Evolutionary conservation across 2,888 invertebrate genomes (phyloP), one percentile per base, ranked within the genome.

Genomic region (Dioctria rufipes): DNA sequence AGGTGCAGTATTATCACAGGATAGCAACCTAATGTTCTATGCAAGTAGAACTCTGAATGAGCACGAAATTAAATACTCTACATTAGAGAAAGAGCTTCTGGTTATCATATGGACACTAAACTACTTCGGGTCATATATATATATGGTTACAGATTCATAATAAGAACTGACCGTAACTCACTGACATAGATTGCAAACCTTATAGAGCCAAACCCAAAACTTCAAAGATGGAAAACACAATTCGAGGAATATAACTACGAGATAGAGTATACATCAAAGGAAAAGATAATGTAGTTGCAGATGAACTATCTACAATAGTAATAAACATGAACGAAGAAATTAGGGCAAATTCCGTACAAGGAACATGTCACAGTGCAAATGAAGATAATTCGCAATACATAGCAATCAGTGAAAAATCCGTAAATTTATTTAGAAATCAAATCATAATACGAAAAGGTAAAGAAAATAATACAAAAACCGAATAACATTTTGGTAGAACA

Each of bases 1-100:
- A 58, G 84, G 83, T 25, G 83, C 83, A 25, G 83, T 83, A 5
- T 77, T 83, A 3, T 81, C 78, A 8, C 83, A 83, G 80, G 65
- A 80, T 6, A 51, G 65, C 60, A 78, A 82, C 37, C 83, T 25
- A 25, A 25, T 25, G 2, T 25, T 0, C 25, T 25, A 25, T 2
- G 25, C 2, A 25, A 25, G 25, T 81, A 13, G 83, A 49, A 83
- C 83, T 8, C 81, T 83, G n/a, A 83, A 82, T 40, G 78, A 82
- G 2, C 83, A 83, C 43, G 82, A 83, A 43, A 43, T n/a, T 25
- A 65, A 80, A 46, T 82, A 82, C 49, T 81, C 80, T 2, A 79
- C 82, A 4, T 82, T 81, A 13, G 83, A 83, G 58, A 83, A 84
- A 42, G 81, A 83, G 78, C 54, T 81, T 13, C 54, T 82, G 4